phyloP scores from a whole-genome alignment of 2,113 vertebrate species.

The Butastur rufipennis region DNA sequence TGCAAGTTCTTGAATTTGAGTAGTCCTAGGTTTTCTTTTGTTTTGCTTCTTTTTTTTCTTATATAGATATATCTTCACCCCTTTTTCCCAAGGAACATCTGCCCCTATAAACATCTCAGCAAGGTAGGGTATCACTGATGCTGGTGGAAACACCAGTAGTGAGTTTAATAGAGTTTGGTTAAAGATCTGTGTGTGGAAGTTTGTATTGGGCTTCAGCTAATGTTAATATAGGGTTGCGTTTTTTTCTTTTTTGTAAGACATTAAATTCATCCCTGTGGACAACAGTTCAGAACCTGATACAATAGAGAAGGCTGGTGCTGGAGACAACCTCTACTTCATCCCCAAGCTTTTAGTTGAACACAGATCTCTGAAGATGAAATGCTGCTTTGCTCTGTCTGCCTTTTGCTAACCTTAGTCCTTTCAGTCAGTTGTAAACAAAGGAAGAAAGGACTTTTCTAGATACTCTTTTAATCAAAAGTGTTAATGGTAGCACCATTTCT shows the following conservation, averaged over 20 bases:
- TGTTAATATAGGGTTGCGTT: background rate
- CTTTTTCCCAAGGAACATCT: background rate
- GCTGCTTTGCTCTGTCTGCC: background rate
- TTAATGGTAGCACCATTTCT: background rate
- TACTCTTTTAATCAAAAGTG: background rate
- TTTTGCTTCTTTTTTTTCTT: background rate
- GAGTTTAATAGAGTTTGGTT: background rate
- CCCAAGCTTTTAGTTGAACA: background rate
- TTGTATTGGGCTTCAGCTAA: background rate
- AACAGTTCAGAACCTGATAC: background rate
- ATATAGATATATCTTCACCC: background rate
- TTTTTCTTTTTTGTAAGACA: background rate
- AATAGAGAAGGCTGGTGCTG: background rate
- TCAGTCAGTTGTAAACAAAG: background rate
- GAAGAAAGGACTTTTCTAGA: background rate
- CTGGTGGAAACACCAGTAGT: background rate
- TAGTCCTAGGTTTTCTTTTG: background rate
- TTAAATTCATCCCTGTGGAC: background rate
- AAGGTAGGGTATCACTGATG: background rate
- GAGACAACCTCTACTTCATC: background rate
- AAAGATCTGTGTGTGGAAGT: background rate
- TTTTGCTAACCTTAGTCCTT: background rate
- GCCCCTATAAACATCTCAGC: background rate
- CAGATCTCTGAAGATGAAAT: background rate
- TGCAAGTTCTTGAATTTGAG: background rate